A percentile compares a stretch with the other conserved stretches of the same genome.
Evolutionary conservation across 2,888 invertebrate genomes (phyloP).

Genomic region (Cosmia trapezina): DNA sequence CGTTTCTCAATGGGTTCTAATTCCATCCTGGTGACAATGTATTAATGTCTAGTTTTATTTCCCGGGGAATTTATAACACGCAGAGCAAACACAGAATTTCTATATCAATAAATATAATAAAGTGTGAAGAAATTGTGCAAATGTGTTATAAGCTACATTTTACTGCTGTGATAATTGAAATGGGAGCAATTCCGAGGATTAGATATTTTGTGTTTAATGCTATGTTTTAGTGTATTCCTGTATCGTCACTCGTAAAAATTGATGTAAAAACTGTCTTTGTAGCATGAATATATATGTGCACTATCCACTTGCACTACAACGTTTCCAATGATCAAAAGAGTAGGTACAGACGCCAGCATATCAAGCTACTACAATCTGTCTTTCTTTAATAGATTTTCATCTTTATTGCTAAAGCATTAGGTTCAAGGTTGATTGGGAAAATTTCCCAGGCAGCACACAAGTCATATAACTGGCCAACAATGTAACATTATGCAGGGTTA

Average conservation of each 20-base stretch:
- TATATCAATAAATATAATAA: slow-evolving; percentile 51
- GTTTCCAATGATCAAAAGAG: background rate
- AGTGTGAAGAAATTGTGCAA: slow-evolving; percentile 44
- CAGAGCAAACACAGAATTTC: slow-evolving; percentile 25
- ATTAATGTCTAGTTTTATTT: slow-evolving; percentile 56
- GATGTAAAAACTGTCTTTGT: background rate
- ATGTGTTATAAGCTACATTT: slow-evolving; percentile 51
- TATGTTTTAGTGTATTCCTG: slow-evolving; percentile 29
- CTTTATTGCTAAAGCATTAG: too few species aligned
- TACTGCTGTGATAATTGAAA: slow-evolving; percentile 47
- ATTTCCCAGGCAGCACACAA: too few species aligned
- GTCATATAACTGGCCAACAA: too few species aligned
- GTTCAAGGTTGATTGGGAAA: too few species aligned
- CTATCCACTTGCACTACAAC: background rate
- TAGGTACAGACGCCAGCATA: too few species aligned
- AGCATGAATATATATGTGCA: background rate
- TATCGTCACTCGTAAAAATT: background rate
- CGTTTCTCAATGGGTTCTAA: slow-evolving; percentile 52
- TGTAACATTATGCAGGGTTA: too few species aligned
- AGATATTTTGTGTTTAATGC: slow-evolving; percentile 3
- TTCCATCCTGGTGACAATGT: slow-evolving; percentile 56
- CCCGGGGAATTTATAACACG: slow-evolving; percentile 30
- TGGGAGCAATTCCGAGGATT: slow-evolving; percentile 20
- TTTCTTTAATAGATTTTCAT: too few species aligned
- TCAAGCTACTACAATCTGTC: too few species aligned